Evolutionary conservation across 2,797 vertebrate genomes (phyloP), one percentile per base, ranked within the genome.

Genomic region (Hylomyscus alleni): DNA sequence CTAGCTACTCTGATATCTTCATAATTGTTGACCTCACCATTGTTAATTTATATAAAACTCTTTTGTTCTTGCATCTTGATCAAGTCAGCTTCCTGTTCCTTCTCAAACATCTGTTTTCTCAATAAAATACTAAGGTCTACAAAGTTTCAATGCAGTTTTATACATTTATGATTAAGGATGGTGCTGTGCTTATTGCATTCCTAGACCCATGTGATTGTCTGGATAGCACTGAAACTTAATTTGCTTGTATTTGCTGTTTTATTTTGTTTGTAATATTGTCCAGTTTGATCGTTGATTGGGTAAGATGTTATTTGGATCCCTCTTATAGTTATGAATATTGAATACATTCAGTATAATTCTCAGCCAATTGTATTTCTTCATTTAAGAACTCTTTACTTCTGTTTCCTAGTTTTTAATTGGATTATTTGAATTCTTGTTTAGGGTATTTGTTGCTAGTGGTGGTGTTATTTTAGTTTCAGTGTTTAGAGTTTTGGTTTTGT

Each of bases 31-130:
- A 93, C 62, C 94, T 95, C 56, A 80, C 65, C 37, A 93, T 83
- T 90, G 40, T 90, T 97, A 77, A 91, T 93, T 93, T 93, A 78
- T 93, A 9, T 90, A 69, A 83, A 65, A 72, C 26, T 95, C 56
- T 91, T 93, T 75, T 58, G 31, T 19, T 19, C 37, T 84, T 73
- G 29, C 93, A 91, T 95, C 56, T 83, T 91, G n/a, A 7, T 90
- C 65, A 96, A 88, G 13, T 88, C 84, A 72, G 4, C 89, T 95
- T 12, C 58, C 94, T 47, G 3, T 0, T 72, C 1, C 77, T 40
- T 34, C n/a, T 93, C 85, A 82, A 75, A 77, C 72, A 24, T 91
- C 52, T 72, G 1, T 94, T 1, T 78, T 75, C 37, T 88, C 24
- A 90, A 40, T 47, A 73, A 91, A 44, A 54, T 24, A 29, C 34